Base-by-base conservation (phyloP, 2,113 vertebrate genomes). In the Craseonycteris thonglongyai region DNA sequence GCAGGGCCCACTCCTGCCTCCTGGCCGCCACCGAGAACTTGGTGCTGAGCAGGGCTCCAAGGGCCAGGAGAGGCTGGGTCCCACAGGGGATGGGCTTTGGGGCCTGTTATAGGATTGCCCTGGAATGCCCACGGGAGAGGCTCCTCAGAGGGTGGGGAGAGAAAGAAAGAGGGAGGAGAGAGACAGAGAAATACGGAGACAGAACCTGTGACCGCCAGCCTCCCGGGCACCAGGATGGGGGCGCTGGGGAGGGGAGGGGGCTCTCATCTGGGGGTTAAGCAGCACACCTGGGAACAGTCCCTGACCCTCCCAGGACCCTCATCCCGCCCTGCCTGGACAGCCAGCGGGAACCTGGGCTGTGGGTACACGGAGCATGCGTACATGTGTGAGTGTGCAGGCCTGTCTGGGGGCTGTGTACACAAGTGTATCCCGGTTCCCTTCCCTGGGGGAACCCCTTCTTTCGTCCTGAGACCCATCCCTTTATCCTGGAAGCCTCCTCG, bases 61-160 rank as follows among this genome's bases (percentile, higher is more conserved):
- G 71, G 58, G 81, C 63, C 35, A 6, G 0, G 84, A 71, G 66
- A 75, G 75, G 86, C 1, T 0, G 38, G 19, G 96, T 90, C 95
- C 85, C 94, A 69, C 26, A 68, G 59, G 26, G 47, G 7, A 71
- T 83, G 93, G 35, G 88, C 93, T 93, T 75, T 71, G 95, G 87
- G 94, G 16, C 49, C 97, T 97, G 97, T 98, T 97, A 95, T 88
- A 91, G 95, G 95, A 96, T 95, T 98, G 95, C 95, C 97, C 91
- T 97, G 97, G 97, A 98, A 98, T 84, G 90, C 98, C 99, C 98
- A 98, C 97, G 98, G 98, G 98, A 98, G 98, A 98, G 97, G 96
- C 96, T 38, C 3, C n/a, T 89, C 71, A 78, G 0, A 49, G 26
- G 0, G 33, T n/a, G 26, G 13, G 24, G 24, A n/a, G 56, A 2